A percentile compares a stretch with the other conserved stretches of the same genome.
Conservation (phyloP, 92 coral and sea anemone species). For the Galaxea fascicularis region DNA sequence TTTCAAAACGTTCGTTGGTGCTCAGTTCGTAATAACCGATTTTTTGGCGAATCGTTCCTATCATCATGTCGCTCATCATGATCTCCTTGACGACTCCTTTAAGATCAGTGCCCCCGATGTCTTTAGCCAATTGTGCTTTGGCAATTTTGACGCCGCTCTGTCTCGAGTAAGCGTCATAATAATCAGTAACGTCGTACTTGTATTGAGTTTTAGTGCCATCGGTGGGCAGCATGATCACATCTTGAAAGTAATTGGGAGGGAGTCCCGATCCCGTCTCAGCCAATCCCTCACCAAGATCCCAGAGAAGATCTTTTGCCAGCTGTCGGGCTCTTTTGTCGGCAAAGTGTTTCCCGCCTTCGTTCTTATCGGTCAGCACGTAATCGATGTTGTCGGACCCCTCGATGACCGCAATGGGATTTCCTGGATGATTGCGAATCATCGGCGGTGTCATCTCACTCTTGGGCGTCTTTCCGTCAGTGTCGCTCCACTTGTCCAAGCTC, state of each 20-base stretch:
- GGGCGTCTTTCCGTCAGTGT: neutral
- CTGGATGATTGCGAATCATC: neutral
- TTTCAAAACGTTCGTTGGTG: neutral
- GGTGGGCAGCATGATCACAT: neutral
- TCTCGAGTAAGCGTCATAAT: neutral
- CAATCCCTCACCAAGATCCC: conserved; percentile 18
- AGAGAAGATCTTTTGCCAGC: neutral
- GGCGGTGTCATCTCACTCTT: neutral
- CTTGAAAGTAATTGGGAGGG: neutral
- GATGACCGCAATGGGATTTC: conserved; percentile 16
- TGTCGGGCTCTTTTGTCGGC: neutral
- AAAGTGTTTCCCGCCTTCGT: conserved; percentile 11
- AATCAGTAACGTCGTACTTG: neutral
- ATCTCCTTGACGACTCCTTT: neutral
- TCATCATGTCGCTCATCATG: conserved; percentile 16
- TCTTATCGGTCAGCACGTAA: conserved; percentile 14
- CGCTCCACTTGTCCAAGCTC: conserved; percentile 2
- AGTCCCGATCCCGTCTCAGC: neutral
- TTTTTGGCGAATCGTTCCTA: neutral
- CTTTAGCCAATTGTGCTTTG: neutral
- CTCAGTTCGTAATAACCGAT: conserved; percentile 4
- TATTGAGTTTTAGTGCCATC: neutral
- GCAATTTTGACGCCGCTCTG: neutral
- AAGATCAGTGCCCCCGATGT: neutral
- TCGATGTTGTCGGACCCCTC: conserved; percentile 2